Evolutionary conservation across 2,888 invertebrate species (phyloP).

Genomic region (Empis livida): DNA sequence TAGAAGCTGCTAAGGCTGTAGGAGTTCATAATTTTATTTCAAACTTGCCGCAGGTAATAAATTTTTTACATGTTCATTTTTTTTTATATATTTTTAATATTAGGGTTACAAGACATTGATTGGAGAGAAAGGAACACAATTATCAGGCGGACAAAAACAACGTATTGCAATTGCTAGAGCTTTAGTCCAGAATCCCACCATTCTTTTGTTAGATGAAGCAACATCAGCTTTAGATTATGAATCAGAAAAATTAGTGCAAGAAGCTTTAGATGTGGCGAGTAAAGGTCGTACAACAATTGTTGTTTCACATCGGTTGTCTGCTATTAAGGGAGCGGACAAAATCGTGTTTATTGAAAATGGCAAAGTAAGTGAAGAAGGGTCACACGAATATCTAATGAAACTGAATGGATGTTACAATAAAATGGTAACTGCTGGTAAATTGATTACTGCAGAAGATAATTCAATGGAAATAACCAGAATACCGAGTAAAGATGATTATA

Average conservation of each 20-base stretch:
- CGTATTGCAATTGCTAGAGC: constrained; percentile 76
- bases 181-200: constrained; percentile 60
- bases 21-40: constrained; percentile 67
- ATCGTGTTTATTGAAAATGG: constrained; percentile 62
- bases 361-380: constrained; percentile 56
- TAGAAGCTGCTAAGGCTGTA: constrained; percentile 57
- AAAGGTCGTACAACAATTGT: constrained; percentile 62
- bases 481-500: background rate
- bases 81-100: constrained; percentile 4
- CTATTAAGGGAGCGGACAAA: constrained; percentile 55
- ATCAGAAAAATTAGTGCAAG: constrained; percentile 69
- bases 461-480: constrained; percentile 15
- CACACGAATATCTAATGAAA: constrained; percentile 55
- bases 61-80: background rate
- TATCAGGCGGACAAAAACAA: constrained; percentile 77
- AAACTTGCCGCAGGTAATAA: constrained; percentile 52
- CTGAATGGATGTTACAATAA: constrained; percentile 53
- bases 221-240: constrained; percentile 74
- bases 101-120: constrained; percentile 66
- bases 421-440: constrained; percentile 41
- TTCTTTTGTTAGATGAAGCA: constrained; percentile 67
- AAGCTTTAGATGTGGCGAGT: constrained; percentile 63
- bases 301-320: constrained; percentile 60
- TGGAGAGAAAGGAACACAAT: constrained; percentile 65
- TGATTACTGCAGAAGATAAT: constrained; percentile 20